These are phyloP conservation scores for Drosophila bocki DNA, from an alignment of 1,140 invertebrate genomes.

Conservation along the genomic window DNA sequence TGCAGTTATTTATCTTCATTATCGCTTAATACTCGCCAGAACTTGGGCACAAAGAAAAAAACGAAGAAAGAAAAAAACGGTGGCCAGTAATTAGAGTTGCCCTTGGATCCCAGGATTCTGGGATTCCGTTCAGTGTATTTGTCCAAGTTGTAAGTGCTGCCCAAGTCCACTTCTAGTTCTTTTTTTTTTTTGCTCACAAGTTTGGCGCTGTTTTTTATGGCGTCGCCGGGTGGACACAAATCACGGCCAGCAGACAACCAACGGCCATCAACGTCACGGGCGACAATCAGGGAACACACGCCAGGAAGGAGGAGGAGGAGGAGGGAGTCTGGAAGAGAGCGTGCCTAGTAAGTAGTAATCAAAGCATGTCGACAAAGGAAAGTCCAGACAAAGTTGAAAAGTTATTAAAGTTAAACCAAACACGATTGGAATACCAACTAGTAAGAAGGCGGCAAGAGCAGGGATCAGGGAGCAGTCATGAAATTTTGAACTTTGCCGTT, in stretches of 20 bases:
- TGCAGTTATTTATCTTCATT: conserved; percentile 80
- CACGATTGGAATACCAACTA: conserved; percentile 76
- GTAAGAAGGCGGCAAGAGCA: background rate
- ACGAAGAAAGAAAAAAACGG: background rate
- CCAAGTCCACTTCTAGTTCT: conserved; percentile 51
- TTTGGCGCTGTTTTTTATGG: conserved; percentile 43
- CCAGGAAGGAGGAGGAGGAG: background rate
- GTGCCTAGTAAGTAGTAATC: conserved; percentile 67
- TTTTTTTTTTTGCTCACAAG: conserved; percentile 28
- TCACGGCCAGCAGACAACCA: conserved; percentile 58
- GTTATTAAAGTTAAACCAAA: conserved; percentile 81
- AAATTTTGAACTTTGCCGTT: conserved; percentile 35
- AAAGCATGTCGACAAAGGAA: conserved; percentile 73
- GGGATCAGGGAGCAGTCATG: background rate
- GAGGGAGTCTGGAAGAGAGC: background rate
- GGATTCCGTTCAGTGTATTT: conserved; percentile 36
- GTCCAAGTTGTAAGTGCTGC: conserved; percentile 54
- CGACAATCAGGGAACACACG: conserved; percentile 60
- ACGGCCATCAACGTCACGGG: conserved; percentile 68
- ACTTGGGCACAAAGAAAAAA: conserved; percentile 38
- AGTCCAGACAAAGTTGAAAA: conserved; percentile 72
- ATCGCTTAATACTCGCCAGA: conserved; percentile 70
- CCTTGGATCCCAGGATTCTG: background rate
- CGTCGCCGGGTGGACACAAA: conserved; percentile 54
- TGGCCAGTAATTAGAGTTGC: conserved; percentile 42